Conservation (phyloP, 2,113 vertebrate genomes). For the Melanostigma gelatinosum region DNA sequence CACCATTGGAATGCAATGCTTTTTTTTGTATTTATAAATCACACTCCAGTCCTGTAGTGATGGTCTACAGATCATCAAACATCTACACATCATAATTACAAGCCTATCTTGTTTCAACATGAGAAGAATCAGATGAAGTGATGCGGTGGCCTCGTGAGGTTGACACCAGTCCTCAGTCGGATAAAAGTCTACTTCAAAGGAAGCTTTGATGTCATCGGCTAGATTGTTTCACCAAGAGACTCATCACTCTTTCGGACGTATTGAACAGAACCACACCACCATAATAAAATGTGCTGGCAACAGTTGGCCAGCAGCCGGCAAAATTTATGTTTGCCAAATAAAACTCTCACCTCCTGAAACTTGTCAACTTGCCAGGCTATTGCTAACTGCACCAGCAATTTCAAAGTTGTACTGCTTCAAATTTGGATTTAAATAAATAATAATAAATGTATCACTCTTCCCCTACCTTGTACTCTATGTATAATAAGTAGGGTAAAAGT, state of each 20-base stretch:
- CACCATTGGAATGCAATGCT: neutral
- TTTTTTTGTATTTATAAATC: neutral
- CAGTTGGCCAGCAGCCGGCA: neutral
- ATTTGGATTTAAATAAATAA: neutral
- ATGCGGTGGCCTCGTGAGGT: neutral
- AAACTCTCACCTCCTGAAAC: neutral
- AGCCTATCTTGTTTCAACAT: slow-evolving; percentile 3
- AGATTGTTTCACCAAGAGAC: slow-evolving; percentile 2
- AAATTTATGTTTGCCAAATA: neutral
- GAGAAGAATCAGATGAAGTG: slow-evolving; percentile 11
- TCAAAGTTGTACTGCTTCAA: neutral
- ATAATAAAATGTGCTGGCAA: neutral
- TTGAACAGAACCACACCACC: neutral
- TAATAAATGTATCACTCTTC: neutral
- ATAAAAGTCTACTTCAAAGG: slow-evolving; percentile 7
- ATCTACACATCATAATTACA: neutral
- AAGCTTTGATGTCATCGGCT: neutral
- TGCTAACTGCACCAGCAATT: neutral
- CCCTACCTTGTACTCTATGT: neutral
- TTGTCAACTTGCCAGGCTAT: neutral
- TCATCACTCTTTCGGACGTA: neutral
- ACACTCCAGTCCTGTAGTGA: too few relatives aligned
- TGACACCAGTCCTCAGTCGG: neutral
- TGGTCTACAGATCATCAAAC: neutral
- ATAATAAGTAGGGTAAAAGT: neutral